Conservation (phyloP, 2,113 vertebrate genomes). For the Microcebus griseorufus region DNA sequence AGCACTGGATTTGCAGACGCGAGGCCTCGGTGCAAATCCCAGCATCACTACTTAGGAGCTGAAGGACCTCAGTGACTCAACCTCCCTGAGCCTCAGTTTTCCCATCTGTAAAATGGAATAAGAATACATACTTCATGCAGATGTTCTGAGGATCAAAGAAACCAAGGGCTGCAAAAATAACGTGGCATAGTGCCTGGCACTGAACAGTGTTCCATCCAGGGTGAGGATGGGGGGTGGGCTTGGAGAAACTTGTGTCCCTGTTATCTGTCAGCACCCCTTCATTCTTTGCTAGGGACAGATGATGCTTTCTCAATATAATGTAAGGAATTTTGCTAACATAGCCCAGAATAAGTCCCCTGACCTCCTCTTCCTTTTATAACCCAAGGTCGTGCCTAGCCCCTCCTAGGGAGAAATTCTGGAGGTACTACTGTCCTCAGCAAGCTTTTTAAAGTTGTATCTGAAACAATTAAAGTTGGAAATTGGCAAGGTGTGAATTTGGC, state of each 20-base stretch:
- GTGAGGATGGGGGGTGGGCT: not conserved
- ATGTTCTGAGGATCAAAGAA: not conserved
- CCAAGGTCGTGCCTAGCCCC: not conserved
- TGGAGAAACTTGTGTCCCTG: not conserved
- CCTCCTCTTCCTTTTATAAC: not conserved
- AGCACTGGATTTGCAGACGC: not conserved
- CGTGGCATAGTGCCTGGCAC: not conserved
- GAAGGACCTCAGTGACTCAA: not conserved
- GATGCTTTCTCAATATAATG: not conserved
- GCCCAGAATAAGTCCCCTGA: not conserved
- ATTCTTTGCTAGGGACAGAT: not conserved
- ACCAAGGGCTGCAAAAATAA: not conserved
- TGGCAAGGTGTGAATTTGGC: not conserved
- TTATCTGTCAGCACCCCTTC: not conserved
- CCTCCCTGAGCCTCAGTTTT: not conserved
- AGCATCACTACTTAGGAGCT: not conserved
- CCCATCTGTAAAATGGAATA: not conserved
- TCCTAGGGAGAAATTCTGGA: not conserved
- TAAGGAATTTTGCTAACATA: not conserved
- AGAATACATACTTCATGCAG: not conserved
- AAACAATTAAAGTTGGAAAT: not conserved
- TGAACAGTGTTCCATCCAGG: not conserved
- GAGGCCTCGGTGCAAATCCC: not conserved
- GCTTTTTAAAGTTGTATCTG: not conserved
- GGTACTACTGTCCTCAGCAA: not conserved